Conservation (phyloP, 2,113 vertebrate genomes). For the Rynchops niger region DNA sequence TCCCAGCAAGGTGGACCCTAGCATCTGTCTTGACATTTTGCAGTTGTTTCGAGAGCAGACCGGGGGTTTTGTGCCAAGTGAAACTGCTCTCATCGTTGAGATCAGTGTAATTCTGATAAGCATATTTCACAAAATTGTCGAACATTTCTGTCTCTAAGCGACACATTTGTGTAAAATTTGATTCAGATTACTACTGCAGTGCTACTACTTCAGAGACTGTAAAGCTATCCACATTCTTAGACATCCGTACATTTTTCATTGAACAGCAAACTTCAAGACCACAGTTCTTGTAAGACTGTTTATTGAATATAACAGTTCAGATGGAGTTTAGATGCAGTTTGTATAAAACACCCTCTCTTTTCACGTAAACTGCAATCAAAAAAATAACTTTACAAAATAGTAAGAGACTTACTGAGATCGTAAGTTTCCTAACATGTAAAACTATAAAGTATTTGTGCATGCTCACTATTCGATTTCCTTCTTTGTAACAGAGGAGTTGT, state of each 20-base stretch:
- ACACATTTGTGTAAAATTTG: neutral
- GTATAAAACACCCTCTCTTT: slow-evolving; percentile 48
- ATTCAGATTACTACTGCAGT: neutral
- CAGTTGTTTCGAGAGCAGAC: neutral
- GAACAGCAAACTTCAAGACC: slow-evolving; percentile 68
- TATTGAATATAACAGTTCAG: slow-evolving; percentile 73
- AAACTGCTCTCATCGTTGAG: fast-evolving
- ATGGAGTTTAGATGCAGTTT: slow-evolving; percentile 66
- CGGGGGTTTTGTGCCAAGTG: neutral
- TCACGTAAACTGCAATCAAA: slow-evolving; percentile 72
- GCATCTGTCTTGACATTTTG: neutral
- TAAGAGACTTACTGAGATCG: slow-evolving; percentile 65
- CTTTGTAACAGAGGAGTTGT: slow-evolving; percentile 27
- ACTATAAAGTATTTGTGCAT: slow-evolving; percentile 69
- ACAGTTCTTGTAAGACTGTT: slow-evolving; percentile 73
- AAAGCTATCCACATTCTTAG: neutral
- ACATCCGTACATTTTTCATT: neutral
- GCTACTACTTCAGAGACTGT: neutral
- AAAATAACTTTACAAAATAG: slow-evolving; percentile 68
- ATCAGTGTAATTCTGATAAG: neutral
- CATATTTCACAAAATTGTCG: neutral
- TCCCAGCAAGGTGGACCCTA: neutral
- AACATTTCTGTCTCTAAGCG: neutral
- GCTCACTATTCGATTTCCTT: slow-evolving; percentile 57
- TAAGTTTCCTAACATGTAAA: slow-evolving; percentile 65